These are phyloP conservation scores for Pitangus sulphuratus DNA, from an alignment of 2,797 vertebrate genomes.

Conservation along the genomic window DNA sequence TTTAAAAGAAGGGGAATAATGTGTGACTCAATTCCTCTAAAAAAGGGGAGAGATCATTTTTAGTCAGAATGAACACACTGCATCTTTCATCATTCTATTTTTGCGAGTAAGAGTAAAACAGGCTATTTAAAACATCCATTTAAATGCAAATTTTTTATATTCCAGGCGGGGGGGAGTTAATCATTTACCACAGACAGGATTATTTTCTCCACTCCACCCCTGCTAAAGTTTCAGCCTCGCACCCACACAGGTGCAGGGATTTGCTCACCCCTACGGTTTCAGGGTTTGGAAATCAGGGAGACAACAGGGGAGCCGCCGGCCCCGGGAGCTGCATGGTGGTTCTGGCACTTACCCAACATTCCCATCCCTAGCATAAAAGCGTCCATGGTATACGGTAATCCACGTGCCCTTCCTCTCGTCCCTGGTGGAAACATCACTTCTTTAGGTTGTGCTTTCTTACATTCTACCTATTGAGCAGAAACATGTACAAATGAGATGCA, in stretches of 20 bases:
- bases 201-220: constrained; percentile 15
- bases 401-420: constrained; percentile 92
- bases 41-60: constrained; percentile 80
- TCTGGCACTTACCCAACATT: constrained; percentile 92
- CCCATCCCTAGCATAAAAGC: constrained; percentile 98
- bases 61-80: constrained; percentile 79
- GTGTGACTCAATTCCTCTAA: constrained; percentile 82
- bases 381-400: constrained; percentile 95
- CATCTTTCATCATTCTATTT: constrained; percentile 82
- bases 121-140: constrained; percentile 84
- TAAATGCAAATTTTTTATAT: constrained; percentile 83
- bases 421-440: constrained; percentile 98
- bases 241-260: neutral
- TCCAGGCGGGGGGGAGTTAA: constrained; percentile 69
- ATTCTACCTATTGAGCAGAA: constrained; percentile 93
- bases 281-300: neutral
- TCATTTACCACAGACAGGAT: constrained; percentile 76
- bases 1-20: constrained; percentile 81
- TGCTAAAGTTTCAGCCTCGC: constrained; percentile 21
- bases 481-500: constrained; percentile 82
- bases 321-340: neutral
- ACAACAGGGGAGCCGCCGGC: neutral
- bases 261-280: neutral
- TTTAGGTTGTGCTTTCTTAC: constrained; percentile 99
- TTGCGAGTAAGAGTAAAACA: constrained; percentile 78